Evolutionary conservation across 2,113 vertebrate genomes (phyloP).

Genomic region (Myxocyprinus asiaticus): DNA sequence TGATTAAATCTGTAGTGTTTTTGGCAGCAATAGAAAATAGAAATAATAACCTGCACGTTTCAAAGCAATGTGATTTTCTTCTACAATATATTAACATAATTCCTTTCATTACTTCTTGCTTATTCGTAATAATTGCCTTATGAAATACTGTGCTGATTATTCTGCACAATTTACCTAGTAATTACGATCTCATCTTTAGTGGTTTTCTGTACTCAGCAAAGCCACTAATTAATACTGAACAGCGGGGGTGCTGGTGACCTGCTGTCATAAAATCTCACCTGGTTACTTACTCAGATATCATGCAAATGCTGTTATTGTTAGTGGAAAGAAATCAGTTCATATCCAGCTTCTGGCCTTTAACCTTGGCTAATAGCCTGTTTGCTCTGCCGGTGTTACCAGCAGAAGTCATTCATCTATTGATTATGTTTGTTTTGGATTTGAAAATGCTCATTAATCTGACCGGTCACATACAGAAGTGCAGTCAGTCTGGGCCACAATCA

Average conservation of each 20-base stretch:
- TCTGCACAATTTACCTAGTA: slow-evolving; percentile 20
- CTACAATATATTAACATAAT: neutral
- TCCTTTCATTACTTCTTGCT: neutral
- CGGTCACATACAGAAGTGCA: slow-evolving; percentile 53
- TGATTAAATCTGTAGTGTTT: no score
- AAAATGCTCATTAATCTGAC: slow-evolving; percentile 74
- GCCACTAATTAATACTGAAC: slow-evolving; percentile 11
- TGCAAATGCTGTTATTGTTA: neutral
- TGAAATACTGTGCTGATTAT: slow-evolving; percentile 14
- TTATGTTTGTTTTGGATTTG: slow-evolving; percentile 70
- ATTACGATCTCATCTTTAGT: slow-evolving; percentile 20
- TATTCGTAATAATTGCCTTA: neutral
- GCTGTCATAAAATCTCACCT: neutral
- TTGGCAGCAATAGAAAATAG: neutral
- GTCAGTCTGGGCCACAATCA: slow-evolving; percentile 71
- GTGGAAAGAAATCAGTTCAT: neutral
- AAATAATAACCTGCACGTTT: neutral
- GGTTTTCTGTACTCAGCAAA: slow-evolving; percentile 10
- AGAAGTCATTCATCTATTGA: slow-evolving; percentile 59
- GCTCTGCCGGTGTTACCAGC: neutral
- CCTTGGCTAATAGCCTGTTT: no score
- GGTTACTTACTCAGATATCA: slow-evolving; percentile 19
- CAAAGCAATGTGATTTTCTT: neutral
- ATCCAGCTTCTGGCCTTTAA: neutral
- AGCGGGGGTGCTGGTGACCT: neutral